Evolutionary conservation across 2,797 vertebrate genomes (phyloP).

Genomic region (Eulemur coronatus): DNA sequence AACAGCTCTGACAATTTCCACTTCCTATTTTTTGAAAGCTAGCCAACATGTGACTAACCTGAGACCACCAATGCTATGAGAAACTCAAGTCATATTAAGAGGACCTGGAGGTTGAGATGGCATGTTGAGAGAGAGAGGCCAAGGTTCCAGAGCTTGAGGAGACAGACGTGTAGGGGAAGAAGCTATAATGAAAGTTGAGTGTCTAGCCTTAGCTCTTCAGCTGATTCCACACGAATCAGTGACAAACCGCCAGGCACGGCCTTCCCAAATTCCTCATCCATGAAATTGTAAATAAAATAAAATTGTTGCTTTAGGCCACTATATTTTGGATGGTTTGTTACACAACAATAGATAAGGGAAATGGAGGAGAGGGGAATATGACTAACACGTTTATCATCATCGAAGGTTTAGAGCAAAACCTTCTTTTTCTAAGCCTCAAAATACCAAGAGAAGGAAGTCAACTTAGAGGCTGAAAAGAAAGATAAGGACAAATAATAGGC

Average conservation of each 20-base stretch:
- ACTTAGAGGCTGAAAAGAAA: conserved; percentile 19
- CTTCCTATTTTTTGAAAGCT: conserved; percentile 27
- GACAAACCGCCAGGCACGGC: neutral
- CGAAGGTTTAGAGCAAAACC: conserved; percentile 27
- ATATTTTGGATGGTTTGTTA: neutral
- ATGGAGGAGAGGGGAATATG: neutral
- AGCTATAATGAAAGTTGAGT: neutral
- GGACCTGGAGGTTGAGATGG: neutral
- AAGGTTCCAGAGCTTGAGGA: neutral
- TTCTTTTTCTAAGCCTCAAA: conserved; percentile 10
- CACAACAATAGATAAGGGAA: conserved; percentile 32
- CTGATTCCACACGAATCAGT: neutral
- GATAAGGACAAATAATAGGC: neutral
- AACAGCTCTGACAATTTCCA: neutral
- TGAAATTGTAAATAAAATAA: conserved; percentile 48
- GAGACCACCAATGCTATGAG: neutral
- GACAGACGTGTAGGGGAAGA: neutral
- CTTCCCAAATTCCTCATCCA: conserved; percentile 2
- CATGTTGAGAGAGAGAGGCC: neutral
- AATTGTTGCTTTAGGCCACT: conserved; percentile 7
- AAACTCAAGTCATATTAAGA: neutral
- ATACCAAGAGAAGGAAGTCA: conserved; percentile 34
- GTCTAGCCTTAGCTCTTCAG: neutral
- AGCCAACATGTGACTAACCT: neutral
- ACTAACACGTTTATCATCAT: neutral